A percentile compares a stretch with the other conserved stretches of the same genome.
phyloP scores from a whole-genome alignment of 2,797 vertebrate species.

The Hafferia zeledoni region DNA sequence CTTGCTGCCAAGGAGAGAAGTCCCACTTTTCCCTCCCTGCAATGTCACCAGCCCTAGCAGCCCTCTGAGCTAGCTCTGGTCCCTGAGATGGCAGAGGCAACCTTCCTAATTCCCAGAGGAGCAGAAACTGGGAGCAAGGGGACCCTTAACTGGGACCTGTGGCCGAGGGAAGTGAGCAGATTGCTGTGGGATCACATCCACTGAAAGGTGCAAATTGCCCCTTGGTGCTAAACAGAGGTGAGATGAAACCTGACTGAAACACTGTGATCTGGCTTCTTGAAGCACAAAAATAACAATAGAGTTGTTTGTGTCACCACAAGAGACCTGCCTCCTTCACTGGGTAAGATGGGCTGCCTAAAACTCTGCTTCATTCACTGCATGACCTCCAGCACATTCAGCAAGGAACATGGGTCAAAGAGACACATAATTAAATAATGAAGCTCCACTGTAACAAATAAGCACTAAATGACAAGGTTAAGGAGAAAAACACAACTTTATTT shows the following conservation, averaged over 20 bases:
- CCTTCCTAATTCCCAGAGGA: background rate
- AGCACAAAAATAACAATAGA: background rate
- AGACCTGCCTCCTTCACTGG: background rate
- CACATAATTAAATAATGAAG: background rate
- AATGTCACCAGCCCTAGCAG: background rate
- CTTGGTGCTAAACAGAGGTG: background rate
- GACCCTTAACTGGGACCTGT: background rate
- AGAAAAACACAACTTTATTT: background rate
- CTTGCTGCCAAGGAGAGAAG: conserved; percentile 2
- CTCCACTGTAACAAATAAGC: background rate
- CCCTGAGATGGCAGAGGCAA: background rate
- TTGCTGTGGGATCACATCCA: background rate
- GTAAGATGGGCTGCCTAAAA: background rate
- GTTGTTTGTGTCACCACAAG: background rate
- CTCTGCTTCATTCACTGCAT: background rate
- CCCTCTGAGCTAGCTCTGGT: background rate
- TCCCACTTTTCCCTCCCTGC: background rate
- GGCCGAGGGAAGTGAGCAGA: background rate
- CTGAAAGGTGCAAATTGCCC: background rate
- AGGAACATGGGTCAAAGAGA: background rate
- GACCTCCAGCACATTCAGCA: background rate
- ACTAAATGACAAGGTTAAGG: background rate
- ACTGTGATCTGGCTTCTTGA: background rate
- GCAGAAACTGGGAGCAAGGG: background rate
- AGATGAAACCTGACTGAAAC: background rate